Evolutionary conservation across 2,888 invertebrate genomes (phyloP), one percentile per base, ranked within the genome.

Genomic region (Clanis bilineata): DNA sequence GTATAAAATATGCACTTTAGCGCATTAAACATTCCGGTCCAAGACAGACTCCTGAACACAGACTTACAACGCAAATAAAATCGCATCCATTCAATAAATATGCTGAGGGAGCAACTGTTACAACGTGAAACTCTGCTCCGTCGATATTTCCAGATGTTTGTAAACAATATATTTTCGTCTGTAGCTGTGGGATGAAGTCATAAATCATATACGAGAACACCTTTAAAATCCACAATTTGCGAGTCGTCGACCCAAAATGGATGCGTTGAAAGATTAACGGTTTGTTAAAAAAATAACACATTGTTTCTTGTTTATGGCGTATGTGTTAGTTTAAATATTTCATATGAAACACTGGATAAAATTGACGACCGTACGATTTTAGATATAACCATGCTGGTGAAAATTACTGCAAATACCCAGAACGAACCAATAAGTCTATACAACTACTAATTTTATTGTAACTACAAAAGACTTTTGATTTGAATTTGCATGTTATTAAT

Each of bases 81-180:
- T 39, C n/a, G n/a, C n/a, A 5, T 39, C 39, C 15, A 39, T 39
- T 39, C 15, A 41, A 6, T 41, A 41, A 32, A 51, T 28, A 32
- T 32, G 51, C 51, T 45, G 45, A 38, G 10, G 22, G 23, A 36
- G 36, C 45, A 38, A 36, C 3, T 45, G 45, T 47, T 38, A 28
- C 51, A 15, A 4, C 28, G 28, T 12, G 23, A 23, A 22, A 57
- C 47, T 58, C 47, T 38, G 23, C 28, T 18, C 28, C 25, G 38
- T 58, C 23, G 47, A 39, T 58, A 58, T 58, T 25, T 47, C 58
- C 47, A 58, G 58, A 25, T 58, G 58, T 58, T 58, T 58, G 47
- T 51, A 58, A 58, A 58, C 58, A 58, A 28, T 58, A 28, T 58
- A 58, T 58, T 58, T 58, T 39, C 51, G 23, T 47, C 38, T 18